Base-by-base conservation (phyloP, 2,113 vertebrate genomes). In the Trinectes maculatus region DNA sequence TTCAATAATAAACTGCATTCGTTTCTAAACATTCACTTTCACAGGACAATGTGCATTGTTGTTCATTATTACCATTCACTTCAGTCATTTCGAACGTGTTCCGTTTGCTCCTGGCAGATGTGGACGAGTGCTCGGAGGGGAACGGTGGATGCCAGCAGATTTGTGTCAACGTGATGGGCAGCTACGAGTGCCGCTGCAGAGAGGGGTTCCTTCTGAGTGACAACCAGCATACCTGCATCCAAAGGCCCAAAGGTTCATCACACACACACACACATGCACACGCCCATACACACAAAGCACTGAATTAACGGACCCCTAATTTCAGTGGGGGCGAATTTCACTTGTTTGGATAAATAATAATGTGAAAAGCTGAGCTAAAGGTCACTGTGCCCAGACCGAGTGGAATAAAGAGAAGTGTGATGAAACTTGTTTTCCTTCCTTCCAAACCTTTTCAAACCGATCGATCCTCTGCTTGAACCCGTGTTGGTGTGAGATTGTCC, bases 141-240 rank as follows among this genome's bases (percentile, higher is more conserved):
- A 99, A 99, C 0, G 97, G 97, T 0, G 97, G 97, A 69, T 98
- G 97, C 85, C 97, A 99, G 66, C 97, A 99, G 93, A 96, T 95
- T 73, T 99, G 97, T 10, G 93, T 99, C 90, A 99, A 99, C 91
- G 98, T 98, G 96, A 98, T 99, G 97, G 97, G 97, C 76, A 99
- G 97, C 91, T 99, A 99, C 0, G 97, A 99, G 83, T 98, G 97
- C 79, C 96, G 94, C 82, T 99, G 97, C 87, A 79, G 96, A 31
- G 97, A 98, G 46, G 96, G 97, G 52, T 99, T 98, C 91, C 98
- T 99, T 89, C 93, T 99, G 83, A 98, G 96, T 0, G 97, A 99
- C 93, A 99, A 99, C 94, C 97, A 99, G 91, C 97, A 98, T 71
- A 99, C 97, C 81, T 99, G 97, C 69, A 99, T 99, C 91, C 96